Base-by-base conservation (phyloP, 2,113 vertebrate species). In the Cettia cetti region DNA sequence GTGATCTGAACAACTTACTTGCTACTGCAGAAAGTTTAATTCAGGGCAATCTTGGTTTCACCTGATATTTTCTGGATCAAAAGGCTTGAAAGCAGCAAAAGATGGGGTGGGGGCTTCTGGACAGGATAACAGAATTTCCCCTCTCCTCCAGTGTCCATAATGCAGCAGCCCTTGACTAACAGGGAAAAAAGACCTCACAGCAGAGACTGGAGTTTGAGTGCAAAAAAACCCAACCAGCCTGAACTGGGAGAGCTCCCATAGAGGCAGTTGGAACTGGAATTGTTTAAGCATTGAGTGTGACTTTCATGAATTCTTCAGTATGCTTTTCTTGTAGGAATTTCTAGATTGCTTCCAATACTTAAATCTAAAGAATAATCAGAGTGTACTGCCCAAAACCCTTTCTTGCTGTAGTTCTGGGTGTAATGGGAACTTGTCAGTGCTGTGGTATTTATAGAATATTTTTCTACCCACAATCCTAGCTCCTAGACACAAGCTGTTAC, bases 401-500 rank as follows among this genome's bases (percentile, higher is more conserved):
- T 69, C 59, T 85, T 92, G 71, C 79, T 59, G n/a, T 72, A 69
- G 50, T 83, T 90, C 59, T 90, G 72, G 79, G 11, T 81, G 72
- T 84, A 90, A 81, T 64, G 76, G 86, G 72, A 93, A 71, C 94
- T 86, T 75, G 89, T 86, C 92, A 86, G 68, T 74, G 44, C 89
- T 78, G 86, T 0, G 52, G 42, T 96, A 96, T 93, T 96, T 97
- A 92, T 95, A 95, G 95, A 79, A 45, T 86, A 82, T 92, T 94
- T 96, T 93, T 96, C 96, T 94, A 94, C 96, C 95, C 90, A 92
- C 85, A 94, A 76, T 93, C 82, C 94, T 63, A 88, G 68, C 81
- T 94, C 69, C 77, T 83, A 90, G 90, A 96, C 93, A 66, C 90
- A 83, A 90, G 93, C 93, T 91, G 94, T 94, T 95, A 91, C 75